A percentile compares a stretch with the other conserved stretches of the same genome.
These are phyloP conservation scores for Myanophis thanlyinensis DNA, from an alignment of 2,113 vertebrate genomes.

Conservation along the genomic window DNA sequence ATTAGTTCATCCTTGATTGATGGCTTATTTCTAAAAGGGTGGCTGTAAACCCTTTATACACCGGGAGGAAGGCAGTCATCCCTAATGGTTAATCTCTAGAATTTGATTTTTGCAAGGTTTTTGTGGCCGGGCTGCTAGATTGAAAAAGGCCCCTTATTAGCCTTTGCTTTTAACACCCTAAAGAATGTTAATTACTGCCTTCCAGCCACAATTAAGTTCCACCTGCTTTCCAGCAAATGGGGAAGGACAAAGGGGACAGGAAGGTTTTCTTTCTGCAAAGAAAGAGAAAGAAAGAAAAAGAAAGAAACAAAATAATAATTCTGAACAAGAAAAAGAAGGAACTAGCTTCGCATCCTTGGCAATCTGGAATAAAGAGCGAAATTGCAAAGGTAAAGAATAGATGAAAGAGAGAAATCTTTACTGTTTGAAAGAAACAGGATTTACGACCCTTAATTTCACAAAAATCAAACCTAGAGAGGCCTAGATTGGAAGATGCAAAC, in stretches of 20 bases:
- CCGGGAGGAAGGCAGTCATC: neutral
- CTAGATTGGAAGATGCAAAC: too few relatives aligned
- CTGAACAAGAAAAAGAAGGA: neutral
- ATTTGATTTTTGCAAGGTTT: neutral
- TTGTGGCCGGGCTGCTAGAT: neutral
- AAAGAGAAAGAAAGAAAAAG: rapidly evolving
- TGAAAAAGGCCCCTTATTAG: neutral
- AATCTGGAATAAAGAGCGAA: neutral
- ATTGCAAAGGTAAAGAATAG: neutral
- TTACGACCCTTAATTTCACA: too few relatives aligned
- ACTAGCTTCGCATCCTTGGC: neutral
- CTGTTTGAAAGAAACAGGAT: too few relatives aligned
- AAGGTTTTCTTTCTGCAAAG: neutral
- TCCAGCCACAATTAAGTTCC: neutral
- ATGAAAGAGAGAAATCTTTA: neutral
- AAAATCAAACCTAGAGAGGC: too few relatives aligned
- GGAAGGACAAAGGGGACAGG: neutral
- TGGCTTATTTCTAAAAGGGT: neutral
- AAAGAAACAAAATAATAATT: neutral
- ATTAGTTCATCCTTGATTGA: neutral
- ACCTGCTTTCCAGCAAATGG: neutral
- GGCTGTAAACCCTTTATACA: neutral
- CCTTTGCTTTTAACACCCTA: neutral
- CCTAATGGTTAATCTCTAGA: neutral
- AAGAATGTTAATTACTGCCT: neutral